Percentiles rank a stretch among this genome's conserved stretches.
Evolutionary conservation across 2,888 invertebrate species (phyloP).

Genomic region (Agrotis ipsilon): DNA sequence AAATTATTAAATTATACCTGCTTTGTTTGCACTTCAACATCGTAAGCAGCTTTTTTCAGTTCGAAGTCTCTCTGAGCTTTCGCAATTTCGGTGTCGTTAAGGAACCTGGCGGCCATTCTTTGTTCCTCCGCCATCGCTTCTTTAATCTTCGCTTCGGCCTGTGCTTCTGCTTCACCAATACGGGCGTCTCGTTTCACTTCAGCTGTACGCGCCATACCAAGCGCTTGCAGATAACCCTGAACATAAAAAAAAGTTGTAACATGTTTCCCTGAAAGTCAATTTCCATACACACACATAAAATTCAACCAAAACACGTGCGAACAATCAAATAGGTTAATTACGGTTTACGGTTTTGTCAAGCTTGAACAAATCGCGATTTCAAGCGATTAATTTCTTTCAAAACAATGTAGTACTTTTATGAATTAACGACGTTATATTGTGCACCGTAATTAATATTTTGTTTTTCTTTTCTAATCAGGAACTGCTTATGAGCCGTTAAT

Average conservation of each 20-base stretch:
- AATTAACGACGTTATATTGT: conserved; percentile 1
- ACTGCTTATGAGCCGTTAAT: not conserved
- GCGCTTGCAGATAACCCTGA: conserved; percentile 97
- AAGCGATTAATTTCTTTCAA: conserved; percentile 22
- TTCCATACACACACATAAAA: conserved; percentile 6
- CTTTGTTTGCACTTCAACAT: conserved; percentile 98
- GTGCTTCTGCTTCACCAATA: conserved; percentile 99
- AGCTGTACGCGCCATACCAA: conserved; percentile 98
- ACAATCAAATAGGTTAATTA: conserved; percentile 17
- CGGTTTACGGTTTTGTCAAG: conserved; percentile 7
- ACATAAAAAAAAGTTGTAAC: conserved; percentile 52
- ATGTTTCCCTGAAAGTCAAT: not conserved
- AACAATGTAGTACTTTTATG: conserved; percentile 6
- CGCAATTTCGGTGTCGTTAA: conserved; percentile 99
- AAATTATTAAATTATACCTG: no score
- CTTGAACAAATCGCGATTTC: conserved; percentile 40
- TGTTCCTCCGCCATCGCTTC: conserved; percentile 99
- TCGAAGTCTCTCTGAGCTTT: conserved; percentile 99
- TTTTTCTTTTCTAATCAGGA: not conserved
- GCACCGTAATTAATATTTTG: conserved; percentile 1
- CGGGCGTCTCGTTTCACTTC: conserved; percentile 98
- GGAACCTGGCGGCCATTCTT: conserved; percentile 97
- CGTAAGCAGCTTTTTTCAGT: conserved; percentile 98
- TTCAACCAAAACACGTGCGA: conserved; percentile 21
- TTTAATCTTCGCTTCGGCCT: conserved; percentile 97